phyloP scores from a whole-genome alignment of 2,113 vertebrate genomes.

The Ivindomyrus marchei region DNA sequence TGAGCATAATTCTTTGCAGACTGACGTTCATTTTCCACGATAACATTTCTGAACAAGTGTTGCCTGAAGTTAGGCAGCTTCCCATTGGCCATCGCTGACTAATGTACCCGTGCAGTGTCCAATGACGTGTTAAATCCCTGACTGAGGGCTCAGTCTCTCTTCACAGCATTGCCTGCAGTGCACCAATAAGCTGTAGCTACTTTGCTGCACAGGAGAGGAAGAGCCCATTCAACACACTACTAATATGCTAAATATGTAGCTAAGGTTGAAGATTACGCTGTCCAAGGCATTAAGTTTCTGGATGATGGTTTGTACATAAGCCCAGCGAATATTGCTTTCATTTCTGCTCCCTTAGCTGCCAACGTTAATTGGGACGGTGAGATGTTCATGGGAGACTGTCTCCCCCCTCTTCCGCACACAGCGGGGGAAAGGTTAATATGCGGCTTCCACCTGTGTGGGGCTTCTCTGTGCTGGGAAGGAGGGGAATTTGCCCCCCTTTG shows the following conservation, averaged over 20 bases:
- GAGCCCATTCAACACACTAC: not conserved
- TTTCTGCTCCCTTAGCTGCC: not conserved
- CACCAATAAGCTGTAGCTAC: not conserved
- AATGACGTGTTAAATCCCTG: not conserved
- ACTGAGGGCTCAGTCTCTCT: not conserved
- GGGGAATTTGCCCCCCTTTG: not conserved
- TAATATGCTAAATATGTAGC: not conserved
- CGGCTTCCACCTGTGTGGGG: not conserved
- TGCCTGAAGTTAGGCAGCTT: not conserved
- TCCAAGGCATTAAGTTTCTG: not conserved
- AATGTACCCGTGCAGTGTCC: not conserved
- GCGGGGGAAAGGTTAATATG: conserved; percentile 17
- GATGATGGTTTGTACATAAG: not conserved
- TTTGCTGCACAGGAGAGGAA: not conserved
- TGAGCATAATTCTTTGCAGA: not conserved
- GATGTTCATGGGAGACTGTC: not conserved
- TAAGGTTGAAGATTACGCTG: not conserved
- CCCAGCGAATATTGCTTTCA: not conserved
- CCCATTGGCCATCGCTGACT: not conserved
- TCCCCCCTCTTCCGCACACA: not conserved
- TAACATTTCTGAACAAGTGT: not conserved
- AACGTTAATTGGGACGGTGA: not conserved
- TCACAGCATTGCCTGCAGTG: not conserved
- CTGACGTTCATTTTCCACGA: not conserved
- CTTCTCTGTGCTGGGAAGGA: conserved; percentile 4